Base-by-base conservation (phyloP, 2,888 invertebrate genomes). In the Galerucella pusilla region DNA sequence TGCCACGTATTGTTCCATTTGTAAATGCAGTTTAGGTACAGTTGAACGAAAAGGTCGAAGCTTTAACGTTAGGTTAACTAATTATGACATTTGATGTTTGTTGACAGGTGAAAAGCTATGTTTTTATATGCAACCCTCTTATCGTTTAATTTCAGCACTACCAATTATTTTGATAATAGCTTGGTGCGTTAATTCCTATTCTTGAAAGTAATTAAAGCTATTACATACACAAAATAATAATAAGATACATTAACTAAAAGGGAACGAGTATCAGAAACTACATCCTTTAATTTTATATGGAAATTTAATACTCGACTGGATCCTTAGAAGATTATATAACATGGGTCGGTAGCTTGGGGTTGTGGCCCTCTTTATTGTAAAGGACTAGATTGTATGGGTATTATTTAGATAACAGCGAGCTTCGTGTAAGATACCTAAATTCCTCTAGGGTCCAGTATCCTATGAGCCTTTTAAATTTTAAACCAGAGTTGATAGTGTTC, bases 291-390 rank as follows among this genome's bases (percentile, higher is more conserved):
- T 65, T 65, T 65, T 46, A 46, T 65, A 65, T 65, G 64, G 64
- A 65, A 65, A 65, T 65, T 65, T 65, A 65, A 65, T 65, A 46
- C 46, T 46, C 45, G 20, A 65, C 46, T 28, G 46, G 64, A 65
- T 65, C 64, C 45, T 65, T 65, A 65, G 64, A 65, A 65, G 64
- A 65, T 65, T 65, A 65, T 65, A 16, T 65, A 63, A 63, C 63
- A 65, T 46, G 64, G 64, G 64, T 65, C 64, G 64, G 16, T 65
- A 20, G 64, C 20, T 65, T 65, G 46, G 64, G 64, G 12, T 46
- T 46, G 20, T 20, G 25, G 46, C 12, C 35, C 64, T 20, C 16
- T 57, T 65, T 46, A 65, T 4, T 42, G 64, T 65, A 46, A 65
- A 46, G 64, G 46, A 16, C 46, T 16, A 42, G 64, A 42, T 65